Conservation (phyloP, 1,140 invertebrate genomes). For the Helicoverpa armigera region DNA sequence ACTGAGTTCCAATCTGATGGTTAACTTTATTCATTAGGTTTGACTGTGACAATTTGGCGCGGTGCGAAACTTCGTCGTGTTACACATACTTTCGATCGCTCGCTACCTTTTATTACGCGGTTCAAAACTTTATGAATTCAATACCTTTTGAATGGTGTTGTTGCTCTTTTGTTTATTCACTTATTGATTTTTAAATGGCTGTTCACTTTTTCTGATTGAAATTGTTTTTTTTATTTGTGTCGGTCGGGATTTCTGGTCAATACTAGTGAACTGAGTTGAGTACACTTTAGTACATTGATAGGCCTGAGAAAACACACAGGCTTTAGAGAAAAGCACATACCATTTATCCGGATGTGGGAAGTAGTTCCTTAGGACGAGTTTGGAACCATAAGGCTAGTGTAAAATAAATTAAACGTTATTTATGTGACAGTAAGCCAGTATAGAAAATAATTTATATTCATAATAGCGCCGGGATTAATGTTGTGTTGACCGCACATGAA, state of each 20-base stretch:
- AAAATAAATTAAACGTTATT: not conserved
- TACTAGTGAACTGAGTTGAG: no score
- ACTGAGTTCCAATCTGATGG: conserved; percentile 57
- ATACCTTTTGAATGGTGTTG: not conserved
- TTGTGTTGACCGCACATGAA: conserved; percentile 2
- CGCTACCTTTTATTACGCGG: not conserved
- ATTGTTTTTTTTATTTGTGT: no score
- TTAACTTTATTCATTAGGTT: conserved; percentile 64
- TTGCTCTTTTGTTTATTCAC: not conserved
- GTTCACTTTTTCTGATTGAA: no score
- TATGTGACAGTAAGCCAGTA: not conserved
- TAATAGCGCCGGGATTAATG: conserved; percentile 11
- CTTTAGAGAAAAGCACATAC: no score
- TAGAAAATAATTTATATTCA: conserved; percentile 6
- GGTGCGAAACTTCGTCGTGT: conserved; percentile 20
- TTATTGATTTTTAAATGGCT: no score
- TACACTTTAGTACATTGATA: no score
- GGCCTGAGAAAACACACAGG: no score
- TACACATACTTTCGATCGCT: conserved; percentile 36
- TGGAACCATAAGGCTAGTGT: no score
- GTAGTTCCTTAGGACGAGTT: no score
- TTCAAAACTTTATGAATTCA: not conserved
- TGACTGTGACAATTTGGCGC: conserved; percentile 43
- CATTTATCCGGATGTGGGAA: no score
- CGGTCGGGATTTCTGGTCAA: no score